These are phyloP conservation scores for Latrodectus geometricus DNA, from an alignment of 1,140 invertebrate genomes.

Conservation along the genomic window DNA sequence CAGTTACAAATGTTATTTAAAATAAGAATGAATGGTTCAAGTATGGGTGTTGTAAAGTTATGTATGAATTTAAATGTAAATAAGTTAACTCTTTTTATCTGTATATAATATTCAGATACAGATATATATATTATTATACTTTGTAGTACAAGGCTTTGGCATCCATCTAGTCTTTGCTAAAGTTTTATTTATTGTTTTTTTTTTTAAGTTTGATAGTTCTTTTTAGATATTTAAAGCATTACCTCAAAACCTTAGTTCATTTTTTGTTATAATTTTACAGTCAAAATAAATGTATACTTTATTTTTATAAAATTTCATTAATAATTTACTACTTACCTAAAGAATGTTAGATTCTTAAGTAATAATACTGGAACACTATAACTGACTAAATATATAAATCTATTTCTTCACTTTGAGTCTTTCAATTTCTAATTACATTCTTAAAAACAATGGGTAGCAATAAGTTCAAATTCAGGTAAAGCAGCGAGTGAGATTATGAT, in stretches of 20 bases:
- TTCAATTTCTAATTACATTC: no score
- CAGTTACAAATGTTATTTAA: constrained; percentile 42
- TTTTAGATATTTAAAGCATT: constrained; percentile 25
- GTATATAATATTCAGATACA: constrained; percentile 37
- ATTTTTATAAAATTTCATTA: no score
- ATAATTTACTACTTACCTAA: no score
- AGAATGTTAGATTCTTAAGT: no score
- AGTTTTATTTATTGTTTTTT: constrained; percentile 20
- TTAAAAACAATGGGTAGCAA: no score
- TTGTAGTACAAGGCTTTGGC: constrained; percentile 54
- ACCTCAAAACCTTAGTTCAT: constrained; percentile 26
- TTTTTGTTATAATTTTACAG: no score
- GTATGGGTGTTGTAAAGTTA: constrained; percentile 18
- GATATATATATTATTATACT: constrained; percentile 30
- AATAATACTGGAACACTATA: no score
- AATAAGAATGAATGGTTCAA: constrained; percentile 23
- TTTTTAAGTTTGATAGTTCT: constrained; percentile 39
- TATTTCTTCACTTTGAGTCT: no score
- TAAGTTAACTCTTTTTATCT: constrained; percentile 36
- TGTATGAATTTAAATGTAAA: constrained; percentile 35
- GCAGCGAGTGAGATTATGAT: no score
- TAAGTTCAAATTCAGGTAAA: no score
- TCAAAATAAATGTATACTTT: no score
- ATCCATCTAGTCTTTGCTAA: constrained; percentile 52
- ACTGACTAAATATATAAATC: no score